Percentiles rank a stretch among this genome's conserved stretches.
phyloP scores from a whole-genome alignment of 2,797 vertebrate species.

The Scolopax rusticola region DNA sequence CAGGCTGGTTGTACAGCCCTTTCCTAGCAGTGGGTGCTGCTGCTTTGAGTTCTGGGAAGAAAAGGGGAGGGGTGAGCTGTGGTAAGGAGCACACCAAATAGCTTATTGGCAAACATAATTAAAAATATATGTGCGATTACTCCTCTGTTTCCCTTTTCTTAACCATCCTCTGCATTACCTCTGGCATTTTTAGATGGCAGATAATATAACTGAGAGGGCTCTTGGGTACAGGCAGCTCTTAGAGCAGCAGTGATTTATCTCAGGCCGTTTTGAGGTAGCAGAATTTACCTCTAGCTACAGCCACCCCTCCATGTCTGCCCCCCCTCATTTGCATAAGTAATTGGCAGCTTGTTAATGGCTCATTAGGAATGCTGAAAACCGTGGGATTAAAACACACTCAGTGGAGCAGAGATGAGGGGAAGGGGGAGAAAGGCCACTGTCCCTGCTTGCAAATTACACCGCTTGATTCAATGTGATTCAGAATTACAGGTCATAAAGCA shows the following conservation, averaged over 20 bases:
- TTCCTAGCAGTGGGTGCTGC: neutral
- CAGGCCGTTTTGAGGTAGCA: slow-evolving; percentile 47
- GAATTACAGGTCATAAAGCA: slow-evolving; percentile 67
- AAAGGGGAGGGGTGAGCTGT: neutral
- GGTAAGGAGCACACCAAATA: neutral
- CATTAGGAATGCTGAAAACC: slow-evolving; percentile 66
- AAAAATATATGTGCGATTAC: slow-evolving; percentile 65
- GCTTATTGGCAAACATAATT: slow-evolving; percentile 66
- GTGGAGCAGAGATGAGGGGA: slow-evolving; percentile 27
- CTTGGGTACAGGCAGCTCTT: slow-evolving; percentile 48
- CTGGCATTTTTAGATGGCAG: slow-evolving; percentile 66
- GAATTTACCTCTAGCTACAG: slow-evolving; percentile 60
- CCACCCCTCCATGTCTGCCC: slow-evolving; percentile 25
- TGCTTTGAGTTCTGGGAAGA: neutral
- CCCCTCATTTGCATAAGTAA: slow-evolving; percentile 43
- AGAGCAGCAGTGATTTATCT: slow-evolving; percentile 66
- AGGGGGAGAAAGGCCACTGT: neutral
- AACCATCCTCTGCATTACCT: slow-evolving; percentile 41
- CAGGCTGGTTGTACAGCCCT: neutral
- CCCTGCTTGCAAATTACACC: slow-evolving; percentile 31
- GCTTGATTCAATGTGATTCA: slow-evolving; percentile 35
- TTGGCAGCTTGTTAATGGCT: slow-evolving; percentile 61
- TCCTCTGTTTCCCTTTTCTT: slow-evolving; percentile 49
- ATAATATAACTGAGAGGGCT: slow-evolving; percentile 56
- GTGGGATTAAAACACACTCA: slow-evolving; percentile 66